These are phyloP conservation scores for Spicauda simplicius DNA, from an alignment of 2,888 invertebrate species.

Conservation along the genomic window DNA sequence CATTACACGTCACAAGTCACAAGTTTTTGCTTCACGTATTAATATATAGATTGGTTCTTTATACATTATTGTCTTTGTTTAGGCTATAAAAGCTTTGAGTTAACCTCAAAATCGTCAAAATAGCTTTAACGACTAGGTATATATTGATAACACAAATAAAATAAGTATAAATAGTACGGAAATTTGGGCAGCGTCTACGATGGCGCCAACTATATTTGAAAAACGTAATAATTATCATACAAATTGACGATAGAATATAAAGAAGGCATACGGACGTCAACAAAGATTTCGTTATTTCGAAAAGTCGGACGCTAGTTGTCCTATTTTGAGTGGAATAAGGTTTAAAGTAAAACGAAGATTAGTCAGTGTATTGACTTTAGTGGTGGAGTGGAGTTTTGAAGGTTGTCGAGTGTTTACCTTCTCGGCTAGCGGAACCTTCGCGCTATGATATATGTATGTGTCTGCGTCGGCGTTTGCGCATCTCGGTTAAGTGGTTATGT, in stretches of 20 bases:
- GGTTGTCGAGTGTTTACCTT: constrained; percentile 34
- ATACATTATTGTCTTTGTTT: too few relatives aligned
- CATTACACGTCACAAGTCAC: too few relatives aligned
- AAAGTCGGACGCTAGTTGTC: not conserved
- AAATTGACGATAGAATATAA: constrained; percentile 45
- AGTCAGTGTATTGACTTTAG: constrained; percentile 4
- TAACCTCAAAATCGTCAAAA: too few relatives aligned
- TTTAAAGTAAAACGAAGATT: not conserved
- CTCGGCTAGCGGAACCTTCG: constrained; percentile 34
- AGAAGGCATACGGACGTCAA: constrained; percentile 38
- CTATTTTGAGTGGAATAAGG: not conserved
- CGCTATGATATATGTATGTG: constrained; percentile 26
- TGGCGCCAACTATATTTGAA: constrained; percentile 44
- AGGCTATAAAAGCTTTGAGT: too few relatives aligned
- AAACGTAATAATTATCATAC: constrained; percentile 46
- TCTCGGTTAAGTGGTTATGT: constrained; percentile 6
- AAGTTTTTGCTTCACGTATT: too few relatives aligned
- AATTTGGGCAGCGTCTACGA: constrained; percentile 31
- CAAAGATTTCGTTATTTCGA: not conserved
- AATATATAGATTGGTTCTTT: too few relatives aligned
- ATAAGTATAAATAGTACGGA: constrained; percentile 33
- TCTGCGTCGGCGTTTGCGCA: constrained; percentile 1
- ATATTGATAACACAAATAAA: constrained; percentile 19
- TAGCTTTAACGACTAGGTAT: not conserved
- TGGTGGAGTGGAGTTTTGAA: constrained; percentile 9